phyloP scores from a whole-genome alignment of 2,113 vertebrate genomes.

The Gallinago jamesoni region DNA sequence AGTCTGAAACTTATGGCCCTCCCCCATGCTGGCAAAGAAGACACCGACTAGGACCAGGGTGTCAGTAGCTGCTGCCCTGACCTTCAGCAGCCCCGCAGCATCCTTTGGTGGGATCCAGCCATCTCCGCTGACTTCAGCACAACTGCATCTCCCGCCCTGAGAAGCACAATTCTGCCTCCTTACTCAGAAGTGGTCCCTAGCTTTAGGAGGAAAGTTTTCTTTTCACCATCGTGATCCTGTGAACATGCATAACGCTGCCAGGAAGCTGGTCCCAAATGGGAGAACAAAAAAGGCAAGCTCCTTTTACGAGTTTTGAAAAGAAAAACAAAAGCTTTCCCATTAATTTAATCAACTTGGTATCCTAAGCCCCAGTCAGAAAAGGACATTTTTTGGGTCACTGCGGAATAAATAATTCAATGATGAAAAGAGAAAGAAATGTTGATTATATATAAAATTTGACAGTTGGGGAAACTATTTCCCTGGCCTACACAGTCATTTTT shows the following conservation, averaged over 20 bases:
- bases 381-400: background rate
- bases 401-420: slow-evolving; percentile 14
- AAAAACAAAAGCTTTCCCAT: slow-evolving; percentile 17
- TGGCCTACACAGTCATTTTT: slow-evolving; percentile 39
- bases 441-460: slow-evolving; percentile 30
- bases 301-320: slow-evolving; percentile 18
- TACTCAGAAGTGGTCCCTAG: background rate
- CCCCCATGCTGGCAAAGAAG: background rate
- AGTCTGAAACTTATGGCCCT: background rate
- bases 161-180: background rate
- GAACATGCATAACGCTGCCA: background rate
- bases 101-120: background rate
- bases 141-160: background rate
- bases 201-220: background rate
- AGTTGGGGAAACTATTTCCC: slow-evolving; percentile 37
- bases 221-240: background rate
- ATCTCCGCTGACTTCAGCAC: background rate
- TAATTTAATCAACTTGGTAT: slow-evolving; percentile 15
- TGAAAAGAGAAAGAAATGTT: slow-evolving; percentile 33
- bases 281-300: background rate
- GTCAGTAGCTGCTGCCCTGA: background rate
- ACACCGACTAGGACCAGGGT: background rate
- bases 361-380: background rate
- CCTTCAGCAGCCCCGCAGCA: background rate
- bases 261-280: slow-evolving; percentile 8